Percentiles rank a stretch among this genome's conserved stretches.
These are phyloP conservation scores for Pterophyllum scalare DNA, from an alignment of 2,113 vertebrate genomes.

Conservation along the genomic window DNA sequence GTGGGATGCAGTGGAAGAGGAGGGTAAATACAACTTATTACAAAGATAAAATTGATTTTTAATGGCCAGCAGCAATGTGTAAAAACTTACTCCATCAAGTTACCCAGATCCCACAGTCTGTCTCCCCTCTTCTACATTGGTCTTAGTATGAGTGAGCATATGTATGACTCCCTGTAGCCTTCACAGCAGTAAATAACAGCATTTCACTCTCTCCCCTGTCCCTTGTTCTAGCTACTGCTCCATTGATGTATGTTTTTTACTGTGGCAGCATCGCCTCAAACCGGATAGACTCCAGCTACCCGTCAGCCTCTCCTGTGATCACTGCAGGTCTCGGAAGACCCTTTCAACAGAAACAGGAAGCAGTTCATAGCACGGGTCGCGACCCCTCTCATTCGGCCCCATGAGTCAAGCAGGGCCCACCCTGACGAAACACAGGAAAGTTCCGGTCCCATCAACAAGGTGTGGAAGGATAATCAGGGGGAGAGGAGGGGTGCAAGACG, in stretches of 20 bases:
- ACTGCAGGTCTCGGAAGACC: conserved; percentile 66
- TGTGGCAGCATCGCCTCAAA: conserved; percentile 47
- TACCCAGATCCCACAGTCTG: neutral
- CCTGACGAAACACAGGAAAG: conserved; percentile 78
- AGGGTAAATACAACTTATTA: neutral
- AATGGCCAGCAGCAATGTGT: neutral
- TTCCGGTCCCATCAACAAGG: conserved; percentile 79
- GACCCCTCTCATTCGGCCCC: conserved; percentile 75
- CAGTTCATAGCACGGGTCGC: conserved; percentile 70
- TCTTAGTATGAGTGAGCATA: conserved; percentile 70
- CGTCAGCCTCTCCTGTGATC: conserved; percentile 65
- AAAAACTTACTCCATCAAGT: neutral
- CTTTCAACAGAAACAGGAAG: conserved; percentile 81
- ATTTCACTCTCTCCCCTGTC: conserved; percentile 29
- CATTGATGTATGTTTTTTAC: conserved; percentile 70
- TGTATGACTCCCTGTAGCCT: conserved; percentile 37
- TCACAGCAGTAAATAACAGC: conserved; percentile 65
- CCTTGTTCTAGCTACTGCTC: conserved; percentile 63
- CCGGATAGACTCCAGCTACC: conserved; percentile 55
- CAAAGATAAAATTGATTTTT: neutral
- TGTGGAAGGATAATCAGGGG: conserved; percentile 69
- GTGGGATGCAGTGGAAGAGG: no score
- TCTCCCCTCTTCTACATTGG: conserved; percentile 59
- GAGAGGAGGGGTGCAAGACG: conserved; percentile 16
- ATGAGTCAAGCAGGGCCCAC: conserved; percentile 80